A percentile compares a stretch with the other conserved stretches of the same genome.
phyloP scores from a whole-genome alignment of 2,797 vertebrate species.

The Cheirogaleus major region DNA sequence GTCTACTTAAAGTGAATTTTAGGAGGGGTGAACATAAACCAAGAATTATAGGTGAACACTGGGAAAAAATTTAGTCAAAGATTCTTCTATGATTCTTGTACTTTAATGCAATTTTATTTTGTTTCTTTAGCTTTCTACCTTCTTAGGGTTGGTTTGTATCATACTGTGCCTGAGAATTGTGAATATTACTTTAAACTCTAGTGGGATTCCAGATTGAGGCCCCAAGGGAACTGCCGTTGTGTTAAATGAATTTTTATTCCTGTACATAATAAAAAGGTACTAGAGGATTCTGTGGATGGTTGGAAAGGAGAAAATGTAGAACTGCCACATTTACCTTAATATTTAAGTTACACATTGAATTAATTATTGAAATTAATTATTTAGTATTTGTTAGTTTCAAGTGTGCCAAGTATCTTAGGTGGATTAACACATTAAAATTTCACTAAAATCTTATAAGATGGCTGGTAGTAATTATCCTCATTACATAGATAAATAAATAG shows the following conservation, averaged over 20 bases:
- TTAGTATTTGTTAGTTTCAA: constrained; percentile 13
- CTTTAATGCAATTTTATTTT: neutral
- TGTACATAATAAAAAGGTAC: neutral
- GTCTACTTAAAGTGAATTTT: neutral
- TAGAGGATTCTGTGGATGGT: neutral
- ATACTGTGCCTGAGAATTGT: neutral
- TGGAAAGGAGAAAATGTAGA: neutral
- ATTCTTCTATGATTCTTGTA: neutral
- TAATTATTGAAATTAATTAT: neutral
- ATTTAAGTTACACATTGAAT: neutral
- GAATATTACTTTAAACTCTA: neutral
- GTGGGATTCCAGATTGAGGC: neutral
- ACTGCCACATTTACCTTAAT: neutral
- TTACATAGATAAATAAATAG: neutral
- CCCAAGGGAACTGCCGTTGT: neutral
- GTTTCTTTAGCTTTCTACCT: neutral
- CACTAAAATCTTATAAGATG: neutral
- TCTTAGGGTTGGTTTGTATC: neutral
- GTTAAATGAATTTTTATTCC: neutral
- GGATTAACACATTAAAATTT: constrained; percentile 27
- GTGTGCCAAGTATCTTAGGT: neutral
- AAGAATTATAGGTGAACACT: neutral
- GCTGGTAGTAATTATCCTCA: constrained; percentile 5
- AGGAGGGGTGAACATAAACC: neutral
- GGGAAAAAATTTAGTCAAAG: neutral